Evolutionary conservation across 2,113 vertebrate species (phyloP).

Genomic region (Cheirogaleus medius): DNA sequence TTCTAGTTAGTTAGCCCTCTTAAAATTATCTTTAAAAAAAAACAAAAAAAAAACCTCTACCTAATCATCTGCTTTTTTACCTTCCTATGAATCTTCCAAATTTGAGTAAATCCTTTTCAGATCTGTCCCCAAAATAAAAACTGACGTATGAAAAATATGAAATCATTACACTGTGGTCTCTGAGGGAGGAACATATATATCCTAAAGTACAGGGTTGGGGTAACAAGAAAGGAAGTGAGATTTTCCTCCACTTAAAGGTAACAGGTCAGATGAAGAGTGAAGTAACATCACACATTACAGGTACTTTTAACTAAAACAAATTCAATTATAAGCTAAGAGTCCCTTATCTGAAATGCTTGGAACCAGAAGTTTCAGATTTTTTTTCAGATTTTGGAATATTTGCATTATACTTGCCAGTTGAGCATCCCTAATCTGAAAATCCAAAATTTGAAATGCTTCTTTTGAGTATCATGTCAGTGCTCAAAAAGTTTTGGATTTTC

Average conservation of each 20-base stretch:
- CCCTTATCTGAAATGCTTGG: neutral
- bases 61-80: neutral
- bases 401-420: neutral
- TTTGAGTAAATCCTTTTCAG: neutral
- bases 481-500: neutral
- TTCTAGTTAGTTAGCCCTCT: neutral
- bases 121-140: neutral
- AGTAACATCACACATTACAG: neutral
- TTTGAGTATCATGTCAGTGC: neutral
- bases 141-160: neutral
- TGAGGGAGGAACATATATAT: neutral
- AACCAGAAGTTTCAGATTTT: neutral
- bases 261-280: neutral
- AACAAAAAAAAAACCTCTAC: neutral
- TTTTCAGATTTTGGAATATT: neutral
- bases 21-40: neutral
- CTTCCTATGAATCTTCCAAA: conserved; percentile 13
- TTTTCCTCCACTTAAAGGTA: neutral
- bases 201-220: neutral
- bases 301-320: neutral
- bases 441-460: neutral
- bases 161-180: neutral
- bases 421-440: neutral
- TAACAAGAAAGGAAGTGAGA: neutral
- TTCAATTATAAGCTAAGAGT: neutral